These are phyloP conservation scores for Papilio machaon DNA, from an alignment of 1,140 invertebrate species.

Conservation along the genomic window DNA sequence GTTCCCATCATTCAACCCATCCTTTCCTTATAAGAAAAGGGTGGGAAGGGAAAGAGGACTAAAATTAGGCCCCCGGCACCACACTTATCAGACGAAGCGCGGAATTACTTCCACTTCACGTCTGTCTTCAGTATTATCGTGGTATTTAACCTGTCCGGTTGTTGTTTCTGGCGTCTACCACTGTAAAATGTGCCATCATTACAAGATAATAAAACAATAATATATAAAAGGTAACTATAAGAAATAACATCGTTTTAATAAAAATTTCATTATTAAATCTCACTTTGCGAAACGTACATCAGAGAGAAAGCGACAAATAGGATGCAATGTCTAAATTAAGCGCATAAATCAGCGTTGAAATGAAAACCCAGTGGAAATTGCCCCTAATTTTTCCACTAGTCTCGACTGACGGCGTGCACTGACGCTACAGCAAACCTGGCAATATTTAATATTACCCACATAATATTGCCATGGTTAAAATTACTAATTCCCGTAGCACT, in stretches of 20 bases:
- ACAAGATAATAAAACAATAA: neutral
- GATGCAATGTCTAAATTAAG: slow-evolving; percentile 30
- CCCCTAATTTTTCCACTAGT: slow-evolving; percentile 30
- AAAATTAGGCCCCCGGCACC: too few species aligned
- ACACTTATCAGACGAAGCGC: too few species aligned
- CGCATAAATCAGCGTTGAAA: slow-evolving; percentile 25
- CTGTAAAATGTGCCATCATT: too few species aligned
- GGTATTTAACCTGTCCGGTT: too few species aligned
- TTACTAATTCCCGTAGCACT: slow-evolving; percentile 37
- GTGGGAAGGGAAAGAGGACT: too few species aligned
- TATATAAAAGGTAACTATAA: neutral
- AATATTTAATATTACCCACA: slow-evolving; percentile 42
- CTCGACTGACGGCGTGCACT: neutral
- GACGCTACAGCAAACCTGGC: slow-evolving; percentile 33
- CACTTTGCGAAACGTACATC: neutral
- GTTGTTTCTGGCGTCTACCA: too few species aligned
- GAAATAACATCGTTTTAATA: neutral
- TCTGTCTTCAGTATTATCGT: too few species aligned
- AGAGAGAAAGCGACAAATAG: slow-evolving; percentile 25
- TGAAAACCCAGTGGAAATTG: slow-evolving; percentile 24
- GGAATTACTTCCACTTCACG: too few species aligned
- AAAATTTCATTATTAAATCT: slow-evolving; percentile 12
- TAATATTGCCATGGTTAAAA: slow-evolving; percentile 38
- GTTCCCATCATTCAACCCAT: too few species aligned
- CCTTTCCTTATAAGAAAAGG: too few species aligned